Conservation (phyloP, 2,888 invertebrate genomes). For the Gnatocerus cornutus region DNA sequence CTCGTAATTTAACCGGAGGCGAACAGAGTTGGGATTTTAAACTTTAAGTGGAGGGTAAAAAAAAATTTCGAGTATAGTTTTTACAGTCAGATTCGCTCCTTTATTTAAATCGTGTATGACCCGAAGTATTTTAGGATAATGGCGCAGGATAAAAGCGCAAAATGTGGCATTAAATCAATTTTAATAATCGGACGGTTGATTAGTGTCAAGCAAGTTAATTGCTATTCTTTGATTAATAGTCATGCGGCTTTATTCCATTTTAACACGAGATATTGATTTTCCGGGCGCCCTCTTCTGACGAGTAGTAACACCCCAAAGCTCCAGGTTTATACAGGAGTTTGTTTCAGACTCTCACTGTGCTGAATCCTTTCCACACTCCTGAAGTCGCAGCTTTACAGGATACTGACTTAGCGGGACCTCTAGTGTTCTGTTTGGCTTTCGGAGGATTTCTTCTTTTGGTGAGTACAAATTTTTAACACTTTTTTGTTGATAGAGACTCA, state of each 20-base stretch:
- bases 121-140: constrained; percentile 6
- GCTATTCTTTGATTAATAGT: constrained; percentile 42
- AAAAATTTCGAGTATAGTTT: neutral
- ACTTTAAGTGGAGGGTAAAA: neutral
- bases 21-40: too few relatives aligned
- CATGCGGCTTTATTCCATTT: constrained; percentile 30
- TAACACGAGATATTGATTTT: constrained; percentile 22
- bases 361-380: constrained; percentile 78
- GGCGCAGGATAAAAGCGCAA: constrained; percentile 22
- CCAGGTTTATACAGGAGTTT: neutral
- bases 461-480: constrained; percentile 54
- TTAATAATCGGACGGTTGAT: constrained; percentile 42
- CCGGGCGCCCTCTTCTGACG: constrained; percentile 27
- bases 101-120: neutral
- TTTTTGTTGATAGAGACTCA: neutral
- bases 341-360: constrained; percentile 78
- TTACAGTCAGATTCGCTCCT: too few relatives aligned
- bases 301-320: neutral
- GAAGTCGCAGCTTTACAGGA: constrained; percentile 76
- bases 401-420: constrained; percentile 84
- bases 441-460: constrained; percentile 76
- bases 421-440: constrained; percentile 84
- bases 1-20: too few relatives aligned
- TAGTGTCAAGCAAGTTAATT: constrained; percentile 42
- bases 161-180: constrained; percentile 39